A percentile compares a stretch with the other conserved stretches of the same genome.
phyloP scores from a whole-genome alignment of 2,113 vertebrate genomes.

The Hydrochoerus hydrochaeris region DNA sequence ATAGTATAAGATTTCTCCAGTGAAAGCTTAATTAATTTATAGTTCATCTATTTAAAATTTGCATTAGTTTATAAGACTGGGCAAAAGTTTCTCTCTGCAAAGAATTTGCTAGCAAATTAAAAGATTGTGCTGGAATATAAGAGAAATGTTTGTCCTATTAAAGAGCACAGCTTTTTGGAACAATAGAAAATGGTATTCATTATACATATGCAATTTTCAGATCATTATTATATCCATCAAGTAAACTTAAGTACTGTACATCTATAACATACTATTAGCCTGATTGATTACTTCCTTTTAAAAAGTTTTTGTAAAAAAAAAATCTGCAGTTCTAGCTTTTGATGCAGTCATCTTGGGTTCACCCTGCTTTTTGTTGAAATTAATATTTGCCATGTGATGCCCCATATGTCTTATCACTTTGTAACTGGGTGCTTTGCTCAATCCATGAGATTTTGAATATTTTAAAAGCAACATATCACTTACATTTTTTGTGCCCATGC shows the following conservation, averaged over 20 bases:
- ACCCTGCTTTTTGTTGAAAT: not conserved
- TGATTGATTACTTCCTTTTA: constrained; percentile 38
- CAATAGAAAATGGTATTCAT: constrained; percentile 29
- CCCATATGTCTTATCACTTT: not conserved
- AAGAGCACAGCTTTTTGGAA: constrained; percentile 25
- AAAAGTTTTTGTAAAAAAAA: constrained; percentile 16
- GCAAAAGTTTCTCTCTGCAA: constrained; percentile 55
- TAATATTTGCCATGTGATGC: not conserved
- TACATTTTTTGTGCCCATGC: not conserved
- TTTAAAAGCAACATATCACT: not conserved
- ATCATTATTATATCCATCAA: not conserved
- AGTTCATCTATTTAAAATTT: constrained; percentile 36
- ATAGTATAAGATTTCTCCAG: constrained; percentile 28
- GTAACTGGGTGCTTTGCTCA: not conserved
- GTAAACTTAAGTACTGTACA: constrained; percentile 5
- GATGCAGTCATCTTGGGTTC: not conserved
- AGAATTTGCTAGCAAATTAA: constrained; percentile 46
- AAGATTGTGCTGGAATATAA: not conserved
- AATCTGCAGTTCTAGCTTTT: constrained; percentile 23
- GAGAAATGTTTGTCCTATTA: not conserved
- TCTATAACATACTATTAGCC: not conserved
- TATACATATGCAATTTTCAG: not conserved
- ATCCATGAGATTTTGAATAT: not conserved
- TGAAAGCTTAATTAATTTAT: constrained; percentile 17
- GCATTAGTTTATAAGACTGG: not conserved